A percentile compares a stretch with the other conserved stretches of the same genome.
These are phyloP conservation scores for Ooceraea biroi DNA, from an alignment of 1,140 invertebrate genomes.

Conservation along the genomic window DNA sequence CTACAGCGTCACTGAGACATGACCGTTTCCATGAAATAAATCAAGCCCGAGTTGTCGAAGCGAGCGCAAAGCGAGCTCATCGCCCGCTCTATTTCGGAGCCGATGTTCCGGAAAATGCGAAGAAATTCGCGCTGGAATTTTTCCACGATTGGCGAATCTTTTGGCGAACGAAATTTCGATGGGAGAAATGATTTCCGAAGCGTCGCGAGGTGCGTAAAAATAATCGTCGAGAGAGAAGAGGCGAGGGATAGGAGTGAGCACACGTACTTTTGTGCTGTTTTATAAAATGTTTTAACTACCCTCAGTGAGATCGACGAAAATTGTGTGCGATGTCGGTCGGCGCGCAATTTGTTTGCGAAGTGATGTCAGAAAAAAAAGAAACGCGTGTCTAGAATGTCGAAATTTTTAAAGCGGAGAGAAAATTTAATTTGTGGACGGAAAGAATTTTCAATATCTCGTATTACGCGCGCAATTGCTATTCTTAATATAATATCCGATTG, in stretches of 20 bases:
- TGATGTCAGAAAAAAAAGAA: slow-evolving; percentile 36
- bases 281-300: slow-evolving; percentile 67
- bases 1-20: slow-evolving; percentile 42
- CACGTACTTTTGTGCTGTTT: slow-evolving; percentile 54
- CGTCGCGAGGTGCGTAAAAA: slow-evolving; percentile 42
- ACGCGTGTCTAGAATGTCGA: background rate
- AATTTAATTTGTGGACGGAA: slow-evolving; percentile 41
- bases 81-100: slow-evolving; percentile 45
- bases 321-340: slow-evolving; percentile 41
- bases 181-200: slow-evolving; percentile 30
- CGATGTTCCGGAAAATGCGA: slow-evolving; percentile 53
- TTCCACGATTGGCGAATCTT: slow-evolving; percentile 19
- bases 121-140: slow-evolving; percentile 44
- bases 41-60: slow-evolving; percentile 39
- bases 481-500: slow-evolving; percentile 15
- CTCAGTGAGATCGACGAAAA: slow-evolving; percentile 57
- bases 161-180: slow-evolving; percentile 32
- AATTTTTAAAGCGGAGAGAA: slow-evolving; percentile 34
- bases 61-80: slow-evolving; percentile 25
- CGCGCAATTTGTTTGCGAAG: slow-evolving; percentile 68
- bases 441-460: slow-evolving; percentile 6
- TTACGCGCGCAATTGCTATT: background rate
- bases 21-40: slow-evolving; percentile 43
- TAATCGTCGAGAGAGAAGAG: slow-evolving; percentile 39
- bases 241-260: background rate